phyloP scores from a whole-genome alignment of 2,888 invertebrate species.

The Drosophila atroscutellata region DNA sequence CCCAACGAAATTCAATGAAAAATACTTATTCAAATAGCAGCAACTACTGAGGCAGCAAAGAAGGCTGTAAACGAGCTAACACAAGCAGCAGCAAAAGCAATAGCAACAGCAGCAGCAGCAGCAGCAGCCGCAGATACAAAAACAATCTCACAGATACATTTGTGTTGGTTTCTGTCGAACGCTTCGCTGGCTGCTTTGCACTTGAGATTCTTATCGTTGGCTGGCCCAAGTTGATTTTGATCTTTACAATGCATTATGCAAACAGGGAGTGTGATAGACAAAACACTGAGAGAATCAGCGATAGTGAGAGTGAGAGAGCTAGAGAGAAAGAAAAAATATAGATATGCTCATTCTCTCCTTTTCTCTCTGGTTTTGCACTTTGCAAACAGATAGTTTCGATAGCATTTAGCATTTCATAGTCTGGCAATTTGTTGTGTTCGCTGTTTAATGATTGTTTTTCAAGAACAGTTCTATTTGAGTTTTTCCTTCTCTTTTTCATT shows the following conservation, averaged over 20 bases:
- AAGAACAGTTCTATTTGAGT: constrained; percentile 43
- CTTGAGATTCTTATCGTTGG: constrained; percentile 77
- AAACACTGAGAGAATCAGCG: constrained; percentile 20
- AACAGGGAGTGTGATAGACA: constrained; percentile 49
- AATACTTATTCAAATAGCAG: constrained; percentile 72
- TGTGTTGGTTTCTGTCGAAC: constrained; percentile 72
- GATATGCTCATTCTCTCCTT: constrained; percentile 12
- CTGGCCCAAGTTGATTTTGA: constrained; percentile 73
- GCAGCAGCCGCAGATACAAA: constrained; percentile 21
- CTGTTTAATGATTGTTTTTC: constrained; percentile 36
- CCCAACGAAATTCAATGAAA: constrained; percentile 80
- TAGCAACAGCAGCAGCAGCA: constrained; percentile 22
- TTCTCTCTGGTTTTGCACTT: constrained; percentile 5
- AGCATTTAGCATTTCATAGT: constrained; percentile 28
- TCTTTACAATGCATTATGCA: constrained; percentile 77
- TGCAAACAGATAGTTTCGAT: constrained; percentile 36
- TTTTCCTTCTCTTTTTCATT: not conserved
- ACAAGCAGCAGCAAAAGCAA: constrained; percentile 36
- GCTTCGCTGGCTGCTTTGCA: constrained; percentile 79
- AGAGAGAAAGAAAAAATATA: not conserved
- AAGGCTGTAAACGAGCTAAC: constrained; percentile 70
- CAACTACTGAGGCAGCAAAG: constrained; percentile 72
- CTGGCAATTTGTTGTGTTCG: constrained; percentile 38
- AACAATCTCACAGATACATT: constrained; percentile 61
- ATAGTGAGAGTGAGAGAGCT: not conserved